Percentiles rank a stretch among this genome's conserved stretches.
Conservation (phyloP, 1,140 invertebrate species). For the Habropoda laboriosa region DNA sequence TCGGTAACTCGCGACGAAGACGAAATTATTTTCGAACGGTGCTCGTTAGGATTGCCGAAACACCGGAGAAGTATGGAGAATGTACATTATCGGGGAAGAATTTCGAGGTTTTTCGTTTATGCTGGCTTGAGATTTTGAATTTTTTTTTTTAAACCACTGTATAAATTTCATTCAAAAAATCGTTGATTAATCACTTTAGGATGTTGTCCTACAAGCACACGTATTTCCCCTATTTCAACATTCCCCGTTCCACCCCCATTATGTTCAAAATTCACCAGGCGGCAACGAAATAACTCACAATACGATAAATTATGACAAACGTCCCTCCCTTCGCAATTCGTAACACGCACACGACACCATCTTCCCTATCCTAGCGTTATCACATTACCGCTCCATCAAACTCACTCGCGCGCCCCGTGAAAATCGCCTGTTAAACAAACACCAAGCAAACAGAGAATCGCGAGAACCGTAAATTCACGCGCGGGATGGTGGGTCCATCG, state of each 20-base stretch:
- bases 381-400: neutral
- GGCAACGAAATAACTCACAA: too few species aligned
- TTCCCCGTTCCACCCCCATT: too few species aligned
- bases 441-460: neutral
- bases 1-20: neutral
- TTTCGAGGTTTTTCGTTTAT: too few species aligned
- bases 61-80: too few species aligned
- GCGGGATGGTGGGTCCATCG: constrained; percentile 7
- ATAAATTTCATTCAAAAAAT: too few species aligned
- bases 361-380: neutral
- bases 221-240: too few species aligned
- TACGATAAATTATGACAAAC: neutral
- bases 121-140: too few species aligned
- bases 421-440: constrained; percentile 9
- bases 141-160: too few species aligned
- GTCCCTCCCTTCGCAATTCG: neutral
- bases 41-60: neutral
- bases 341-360: neutral
- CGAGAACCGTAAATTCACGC: constrained; percentile 3
- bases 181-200: too few species aligned
- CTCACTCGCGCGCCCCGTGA: neutral
- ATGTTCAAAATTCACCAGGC: too few species aligned
- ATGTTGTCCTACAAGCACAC: too few species aligned
- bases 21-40: constrained; percentile 10
- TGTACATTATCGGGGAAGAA: too few species aligned